Evolutionary conservation across 2,113 vertebrate species (phyloP).

Genomic region (Rhinoptilus africanus): DNA sequence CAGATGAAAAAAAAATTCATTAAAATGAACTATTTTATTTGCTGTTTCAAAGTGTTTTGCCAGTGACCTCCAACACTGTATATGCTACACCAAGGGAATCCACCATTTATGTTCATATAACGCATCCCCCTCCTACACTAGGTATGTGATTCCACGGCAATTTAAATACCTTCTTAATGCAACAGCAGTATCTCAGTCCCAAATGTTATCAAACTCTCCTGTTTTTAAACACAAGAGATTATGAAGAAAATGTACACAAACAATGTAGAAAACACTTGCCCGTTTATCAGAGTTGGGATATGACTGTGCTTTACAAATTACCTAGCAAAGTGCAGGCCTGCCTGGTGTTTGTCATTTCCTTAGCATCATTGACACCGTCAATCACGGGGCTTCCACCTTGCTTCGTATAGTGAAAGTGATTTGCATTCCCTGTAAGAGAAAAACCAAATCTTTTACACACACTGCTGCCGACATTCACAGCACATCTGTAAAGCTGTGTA

Average conservation of each 20-base stretch:
- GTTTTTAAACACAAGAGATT: neutral
- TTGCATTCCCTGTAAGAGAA: constrained; percentile 79
- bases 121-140: neutral
- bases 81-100: neutral
- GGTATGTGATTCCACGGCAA: neutral
- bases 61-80: neutral
- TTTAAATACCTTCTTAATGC: neutral
- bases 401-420: constrained; percentile 88
- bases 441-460: neutral
- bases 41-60: neutral
- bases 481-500: neutral
- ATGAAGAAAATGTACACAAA: neutral
- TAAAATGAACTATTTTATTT: neutral
- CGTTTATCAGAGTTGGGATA: neutral
- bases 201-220: neutral
- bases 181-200: neutral
- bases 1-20: neutral
- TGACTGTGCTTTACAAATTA: constrained; percentile 61
- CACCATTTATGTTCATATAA: neutral
- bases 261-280: neutral
- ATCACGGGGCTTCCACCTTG: constrained; percentile 93
- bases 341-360: constrained; percentile 89
- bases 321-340: constrained; percentile 91
- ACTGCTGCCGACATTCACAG: neutral
- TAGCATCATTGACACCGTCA: constrained; percentile 89